phyloP scores from a whole-genome alignment of 2,797 vertebrate genomes.

The Cynopterus sphinx region DNA sequence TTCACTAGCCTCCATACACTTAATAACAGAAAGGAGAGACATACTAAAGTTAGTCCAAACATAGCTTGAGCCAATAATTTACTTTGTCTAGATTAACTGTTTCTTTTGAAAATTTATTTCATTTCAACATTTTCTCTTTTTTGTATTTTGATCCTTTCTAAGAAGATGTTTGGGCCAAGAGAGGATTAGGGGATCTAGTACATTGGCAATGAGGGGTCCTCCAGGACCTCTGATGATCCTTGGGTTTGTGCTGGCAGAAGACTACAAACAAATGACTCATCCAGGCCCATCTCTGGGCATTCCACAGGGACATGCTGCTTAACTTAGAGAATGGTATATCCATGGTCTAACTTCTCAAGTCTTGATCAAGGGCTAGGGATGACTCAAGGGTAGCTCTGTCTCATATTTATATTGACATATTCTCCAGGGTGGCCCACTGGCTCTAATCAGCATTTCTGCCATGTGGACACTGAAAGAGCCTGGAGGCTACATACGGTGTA shows the following conservation, averaged over 20 bases:
- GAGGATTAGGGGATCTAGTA: neutral
- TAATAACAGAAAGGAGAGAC: neutral
- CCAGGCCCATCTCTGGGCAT: neutral
- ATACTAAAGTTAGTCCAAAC: neutral
- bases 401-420: neutral
- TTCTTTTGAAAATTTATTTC: neutral
- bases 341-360: neutral
- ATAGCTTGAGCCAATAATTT: neutral
- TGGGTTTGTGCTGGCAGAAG: neutral
- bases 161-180: neutral
- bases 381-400: neutral
- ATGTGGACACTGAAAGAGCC: neutral
- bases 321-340: neutral
- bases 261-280: neutral
- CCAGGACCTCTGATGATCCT: neutral
- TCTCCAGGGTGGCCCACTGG: neutral
- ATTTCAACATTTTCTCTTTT: neutral
- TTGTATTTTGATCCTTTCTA: neutral
- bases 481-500: neutral
- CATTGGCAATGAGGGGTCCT: neutral
- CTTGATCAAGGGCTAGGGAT: neutral
- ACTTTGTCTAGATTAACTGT: neutral
- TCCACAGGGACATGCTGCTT: neutral
- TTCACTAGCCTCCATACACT: neutral
- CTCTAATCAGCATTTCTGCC: neutral